Conservation (phyloP, 1,140 invertebrate genomes). For the Trichonephila inaurata region DNA sequence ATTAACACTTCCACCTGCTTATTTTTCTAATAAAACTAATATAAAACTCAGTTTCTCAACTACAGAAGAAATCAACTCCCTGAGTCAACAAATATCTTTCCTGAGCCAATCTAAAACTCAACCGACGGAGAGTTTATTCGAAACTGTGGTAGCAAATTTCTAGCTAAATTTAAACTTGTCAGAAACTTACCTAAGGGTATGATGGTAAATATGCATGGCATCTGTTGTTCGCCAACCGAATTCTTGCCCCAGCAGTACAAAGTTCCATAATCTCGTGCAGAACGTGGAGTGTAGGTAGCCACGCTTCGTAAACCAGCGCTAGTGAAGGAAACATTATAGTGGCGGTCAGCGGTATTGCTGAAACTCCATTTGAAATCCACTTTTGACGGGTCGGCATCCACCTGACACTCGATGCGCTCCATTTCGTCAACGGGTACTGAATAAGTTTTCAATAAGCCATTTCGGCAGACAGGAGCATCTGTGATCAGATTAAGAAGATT, state of each 20-base stretch:
- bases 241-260: conserved; percentile 79
- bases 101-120: no score
- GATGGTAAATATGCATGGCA: conserved; percentile 79
- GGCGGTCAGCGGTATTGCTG: conserved; percentile 82
- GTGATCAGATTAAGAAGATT: conserved; percentile 76
- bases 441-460: conserved; percentile 85
- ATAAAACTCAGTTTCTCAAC: no score
- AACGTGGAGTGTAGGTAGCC: conserved; percentile 78
- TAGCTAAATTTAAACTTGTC: background rate
- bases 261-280: conserved; percentile 78
- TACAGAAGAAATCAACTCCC: no score
- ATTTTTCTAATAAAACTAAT: no score
- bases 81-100: no score
- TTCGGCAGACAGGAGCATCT: conserved; percentile 85
- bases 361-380: conserved; percentile 79
- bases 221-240: conserved; percentile 78
- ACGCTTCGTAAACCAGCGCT: conserved; percentile 74
- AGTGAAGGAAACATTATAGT: conserved; percentile 83
- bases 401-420: conserved; percentile 90
- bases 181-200: conserved; percentile 78
- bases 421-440: conserved; percentile 93
- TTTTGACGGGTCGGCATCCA: conserved; percentile 89
- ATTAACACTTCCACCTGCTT: no score
- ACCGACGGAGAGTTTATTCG: no score
- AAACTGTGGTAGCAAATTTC: no score